phyloP scores from a whole-genome alignment of 1,140 invertebrate genomes.

The Scylla paramamosain region DNA sequence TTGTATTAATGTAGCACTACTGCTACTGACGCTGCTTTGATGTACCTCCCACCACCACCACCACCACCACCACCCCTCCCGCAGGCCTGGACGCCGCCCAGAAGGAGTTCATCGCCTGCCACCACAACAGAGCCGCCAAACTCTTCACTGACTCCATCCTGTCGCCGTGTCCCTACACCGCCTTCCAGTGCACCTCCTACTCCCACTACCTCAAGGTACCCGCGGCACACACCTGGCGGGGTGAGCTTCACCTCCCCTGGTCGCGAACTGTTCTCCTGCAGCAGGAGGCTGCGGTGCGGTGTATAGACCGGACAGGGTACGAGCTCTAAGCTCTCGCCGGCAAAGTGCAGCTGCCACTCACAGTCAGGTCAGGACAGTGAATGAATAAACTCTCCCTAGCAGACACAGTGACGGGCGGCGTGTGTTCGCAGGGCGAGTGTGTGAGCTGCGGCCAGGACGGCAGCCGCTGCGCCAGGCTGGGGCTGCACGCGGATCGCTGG shows the following conservation, averaged over 20 bases:
- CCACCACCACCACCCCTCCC: not conserved
- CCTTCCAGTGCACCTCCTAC: constrained; percentile 75
- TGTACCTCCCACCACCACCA: not conserved
- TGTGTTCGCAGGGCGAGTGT: constrained; percentile 42
- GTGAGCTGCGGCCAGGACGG: constrained; percentile 65
- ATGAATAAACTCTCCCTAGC: too few relatives aligned
- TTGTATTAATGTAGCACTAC: not conserved
- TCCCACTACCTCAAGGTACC: constrained; percentile 59
- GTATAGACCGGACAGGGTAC: too few relatives aligned
- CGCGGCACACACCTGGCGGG: not conserved
- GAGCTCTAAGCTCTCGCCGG: too few relatives aligned
- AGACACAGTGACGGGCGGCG: not conserved
- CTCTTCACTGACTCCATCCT: constrained; percentile 78
- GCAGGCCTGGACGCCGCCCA: constrained; percentile 65
- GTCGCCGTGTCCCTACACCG: constrained; percentile 65
- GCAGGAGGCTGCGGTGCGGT: too few relatives aligned
- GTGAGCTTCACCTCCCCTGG: not conserved
- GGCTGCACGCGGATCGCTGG: constrained; percentile 69
- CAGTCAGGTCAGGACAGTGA: too few relatives aligned
- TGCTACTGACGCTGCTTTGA: not conserved
- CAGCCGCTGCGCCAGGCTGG: constrained; percentile 58
- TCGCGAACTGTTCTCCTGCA: too few relatives aligned
- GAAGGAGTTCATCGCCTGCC: constrained; percentile 74
- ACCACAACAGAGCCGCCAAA: constrained; percentile 75
- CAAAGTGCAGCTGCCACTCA: too few relatives aligned